phyloP scores from a whole-genome alignment of 1,140 invertebrate species.

The Vanessa atalanta region DNA sequence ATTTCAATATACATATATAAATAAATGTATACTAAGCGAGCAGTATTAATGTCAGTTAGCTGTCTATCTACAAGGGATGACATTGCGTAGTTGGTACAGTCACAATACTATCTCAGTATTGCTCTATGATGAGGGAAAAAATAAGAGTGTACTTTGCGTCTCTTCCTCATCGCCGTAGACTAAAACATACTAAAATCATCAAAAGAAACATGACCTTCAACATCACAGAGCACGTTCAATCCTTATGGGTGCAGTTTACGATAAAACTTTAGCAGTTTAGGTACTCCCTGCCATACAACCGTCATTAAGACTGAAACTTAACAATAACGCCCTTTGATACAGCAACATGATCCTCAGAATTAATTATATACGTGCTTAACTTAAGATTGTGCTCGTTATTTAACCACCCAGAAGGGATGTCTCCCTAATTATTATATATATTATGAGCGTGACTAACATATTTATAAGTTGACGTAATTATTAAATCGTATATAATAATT shows the following conservation, averaged over 20 bases:
- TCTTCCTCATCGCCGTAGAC: not conserved
- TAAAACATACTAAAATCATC: not conserved
- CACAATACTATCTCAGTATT: too few species aligned
- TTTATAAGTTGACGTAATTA: too few species aligned
- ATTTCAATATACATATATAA: too few species aligned
- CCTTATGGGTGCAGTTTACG: constrained; percentile 28
- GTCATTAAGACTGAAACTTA: constrained; percentile 27
- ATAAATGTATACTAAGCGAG: too few species aligned
- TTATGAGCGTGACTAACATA: not conserved
- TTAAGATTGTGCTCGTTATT: constrained; percentile 28
- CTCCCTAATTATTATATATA: constrained; percentile 20
- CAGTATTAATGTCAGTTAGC: too few species aligned
- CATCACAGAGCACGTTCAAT: constrained; percentile 2
- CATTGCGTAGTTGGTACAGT: too few species aligned
- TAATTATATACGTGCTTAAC: constrained; percentile 37
- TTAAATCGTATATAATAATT: not conserved
- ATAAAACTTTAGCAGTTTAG: constrained; percentile 30
- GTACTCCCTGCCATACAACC: constrained; percentile 17
- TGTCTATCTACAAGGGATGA: too few species aligned
- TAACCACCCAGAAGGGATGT: constrained; percentile 30
- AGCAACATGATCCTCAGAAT: constrained; percentile 33
- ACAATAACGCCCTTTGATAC: constrained; percentile 33
- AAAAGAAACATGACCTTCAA: constrained; percentile 5
- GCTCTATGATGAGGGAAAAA: too few species aligned
- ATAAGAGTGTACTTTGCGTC: too few species aligned